phyloP scores from a whole-genome alignment of 2,888 invertebrate species.

The Leptarthrus brevirostris region DNA sequence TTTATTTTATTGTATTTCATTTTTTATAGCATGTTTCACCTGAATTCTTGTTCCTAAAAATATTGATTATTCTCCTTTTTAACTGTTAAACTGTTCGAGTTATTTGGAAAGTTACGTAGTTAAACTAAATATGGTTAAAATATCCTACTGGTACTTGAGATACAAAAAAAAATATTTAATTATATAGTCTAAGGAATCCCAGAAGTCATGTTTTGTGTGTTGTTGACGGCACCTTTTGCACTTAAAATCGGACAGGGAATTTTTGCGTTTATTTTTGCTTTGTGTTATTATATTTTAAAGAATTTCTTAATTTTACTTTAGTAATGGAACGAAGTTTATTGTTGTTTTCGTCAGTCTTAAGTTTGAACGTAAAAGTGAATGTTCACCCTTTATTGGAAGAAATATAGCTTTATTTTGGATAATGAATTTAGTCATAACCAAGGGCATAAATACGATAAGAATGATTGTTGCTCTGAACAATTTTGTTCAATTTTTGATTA shows the following conservation, averaged over 20 bases:
- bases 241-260: conserved; percentile 25
- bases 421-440: conserved; percentile 40
- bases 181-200: conserved; percentile 47
- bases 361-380: conserved; percentile 46
- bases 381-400: conserved; percentile 41
- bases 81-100: too few species aligned
- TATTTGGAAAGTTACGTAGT: too few species aligned
- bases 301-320: conserved; percentile 17
- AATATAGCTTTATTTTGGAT: conserved; percentile 42
- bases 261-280: conserved; percentile 5
- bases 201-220: conserved; percentile 55
- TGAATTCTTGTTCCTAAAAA: too few species aligned
- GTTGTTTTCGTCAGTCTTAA: conserved; percentile 7
- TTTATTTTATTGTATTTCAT: too few species aligned
- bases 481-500: conserved; percentile 21
- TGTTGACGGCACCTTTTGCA: conserved; percentile 57
- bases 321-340: conserved; percentile 42
- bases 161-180: conserved; percentile 30
- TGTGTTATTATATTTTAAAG: conserved; percentile 9
- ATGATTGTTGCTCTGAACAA: conserved; percentile 42
- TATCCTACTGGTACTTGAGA: too few species aligned
- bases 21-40: too few species aligned
- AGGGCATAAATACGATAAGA: conserved; percentile 40
- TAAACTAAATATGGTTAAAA: too few species aligned
- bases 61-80: too few species aligned